These are phyloP conservation scores for Pelosia muscerda DNA, from an alignment of 2,888 invertebrate genomes.

Conservation along the genomic window DNA sequence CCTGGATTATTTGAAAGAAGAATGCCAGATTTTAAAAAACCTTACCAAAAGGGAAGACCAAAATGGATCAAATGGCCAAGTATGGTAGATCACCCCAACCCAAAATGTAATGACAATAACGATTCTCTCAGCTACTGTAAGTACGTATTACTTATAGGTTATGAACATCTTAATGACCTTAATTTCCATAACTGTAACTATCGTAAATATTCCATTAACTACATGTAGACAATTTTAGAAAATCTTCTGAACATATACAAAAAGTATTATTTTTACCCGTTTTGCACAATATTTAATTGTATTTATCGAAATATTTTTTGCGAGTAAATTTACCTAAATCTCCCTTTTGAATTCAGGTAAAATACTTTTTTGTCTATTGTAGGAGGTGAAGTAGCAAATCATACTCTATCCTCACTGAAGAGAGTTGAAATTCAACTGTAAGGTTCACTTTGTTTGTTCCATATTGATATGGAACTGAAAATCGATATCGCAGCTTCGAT, in stretches of 20 bases:
- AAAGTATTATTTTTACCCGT: constrained; percentile 24
- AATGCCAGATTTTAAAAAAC: no score
- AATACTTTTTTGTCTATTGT: constrained; percentile 53
- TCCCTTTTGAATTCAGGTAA: constrained; percentile 73
- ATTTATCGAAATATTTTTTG: constrained; percentile 62
- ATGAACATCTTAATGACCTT: background rate
- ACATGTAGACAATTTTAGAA: background rate
- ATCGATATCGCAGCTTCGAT: constrained; percentile 83
- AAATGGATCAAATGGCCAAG: no score
- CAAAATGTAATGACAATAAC: no score
- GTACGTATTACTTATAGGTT: no score
- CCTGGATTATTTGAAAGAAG: no score
- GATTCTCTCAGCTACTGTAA: no score
- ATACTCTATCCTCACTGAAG: constrained; percentile 6
- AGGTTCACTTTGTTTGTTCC: constrained; percentile 39
- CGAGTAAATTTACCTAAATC: constrained; percentile 58
- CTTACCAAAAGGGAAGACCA: no score
- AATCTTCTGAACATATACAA: background rate
- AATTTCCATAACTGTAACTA: background rate
- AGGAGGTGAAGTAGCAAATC: background rate
- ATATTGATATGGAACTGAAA: constrained; percentile 62
- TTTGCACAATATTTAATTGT: constrained; percentile 48
- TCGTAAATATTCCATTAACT: background rate
- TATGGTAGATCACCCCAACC: no score
- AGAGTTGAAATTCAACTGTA: constrained; percentile 46